Base-by-base conservation (phyloP, 2,797 vertebrate species). In the Pyrocephalus nanus region DNA sequence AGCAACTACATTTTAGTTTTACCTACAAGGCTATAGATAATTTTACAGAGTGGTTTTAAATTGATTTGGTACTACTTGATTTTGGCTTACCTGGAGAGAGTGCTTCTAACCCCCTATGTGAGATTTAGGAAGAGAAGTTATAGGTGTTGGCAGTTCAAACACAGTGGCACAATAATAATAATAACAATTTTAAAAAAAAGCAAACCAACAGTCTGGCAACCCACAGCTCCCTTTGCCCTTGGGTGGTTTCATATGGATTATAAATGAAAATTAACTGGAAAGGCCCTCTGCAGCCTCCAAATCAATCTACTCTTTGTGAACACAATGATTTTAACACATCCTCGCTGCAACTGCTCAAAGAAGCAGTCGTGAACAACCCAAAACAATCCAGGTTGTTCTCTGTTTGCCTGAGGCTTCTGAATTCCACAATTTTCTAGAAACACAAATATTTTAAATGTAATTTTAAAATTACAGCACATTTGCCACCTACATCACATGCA, bases 21-120 rank as follows among this genome's bases (percentile, higher is more conserved):
- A 61, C 23, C 48, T 81, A 92, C 34, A 86, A 75, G 53, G 27
- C 11, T 48, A 43, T 0, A n/a, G 12, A 51, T 65, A 12, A 72
- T 75, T 80, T 76, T 42, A 87, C 15, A 61, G 9, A 42, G 11
- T 22, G 22, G 27, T 76, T 74, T 90, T 4, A 3, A 72, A 66
- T 65, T 70, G 22, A 72, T 69, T 57, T 45, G 62, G 8, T 79
- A 73, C 66, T 88, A 40, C 36, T 82, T n/a, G 12, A 45, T 65
- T 86, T 76, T 53, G 81, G 69, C 61, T 97, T 95, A 91, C 90
- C 73, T 88, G 69, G 19, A 79, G 36, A 92, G 57, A 50, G 30
- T 1, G 2, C 54, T 95, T 94, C 83, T 92, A 93, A 85, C 43
- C 12, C 36, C 12, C 75, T 78, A 80, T 11, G 32, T 58, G 77